These are phyloP conservation scores for Parthenolecanium corni DNA, from an alignment of 2,888 invertebrate genomes.

Conservation along the genomic window DNA sequence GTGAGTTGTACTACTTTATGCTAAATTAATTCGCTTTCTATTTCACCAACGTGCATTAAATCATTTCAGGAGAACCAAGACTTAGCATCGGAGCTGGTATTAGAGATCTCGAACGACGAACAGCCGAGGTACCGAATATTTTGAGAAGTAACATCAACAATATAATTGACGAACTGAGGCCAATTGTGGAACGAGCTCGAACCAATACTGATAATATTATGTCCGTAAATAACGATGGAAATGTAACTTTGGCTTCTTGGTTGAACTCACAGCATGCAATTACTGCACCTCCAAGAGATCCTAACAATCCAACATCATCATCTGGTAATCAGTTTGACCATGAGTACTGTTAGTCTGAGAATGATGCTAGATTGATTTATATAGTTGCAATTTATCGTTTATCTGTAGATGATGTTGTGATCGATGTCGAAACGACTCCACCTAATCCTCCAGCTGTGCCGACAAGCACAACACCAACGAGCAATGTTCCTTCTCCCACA, in stretches of 20 bases:
- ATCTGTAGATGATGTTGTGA: conserved; percentile 22
- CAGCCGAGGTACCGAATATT: conserved; percentile 35
- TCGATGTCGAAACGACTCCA: conserved; percentile 3
- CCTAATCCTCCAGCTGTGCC: neutral
- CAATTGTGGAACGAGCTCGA: conserved; percentile 47
- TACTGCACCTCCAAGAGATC: conserved; percentile 6
- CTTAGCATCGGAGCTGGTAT: conserved; percentile 30
- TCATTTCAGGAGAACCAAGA: conserved; percentile 20
- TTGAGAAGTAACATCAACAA: conserved; percentile 38
- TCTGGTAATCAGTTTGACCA: neutral
- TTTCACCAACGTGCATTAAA: neutral
- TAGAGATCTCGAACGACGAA: conserved; percentile 31
- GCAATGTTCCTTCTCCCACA: conserved; percentile 6
- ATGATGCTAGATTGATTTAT: neutral
- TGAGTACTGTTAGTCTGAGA: neutral
- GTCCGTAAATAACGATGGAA: conserved; percentile 5
- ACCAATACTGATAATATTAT: conserved; percentile 15
- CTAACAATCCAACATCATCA: neutral
- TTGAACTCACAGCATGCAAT: neutral
- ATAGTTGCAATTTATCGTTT: neutral
- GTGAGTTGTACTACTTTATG: neutral
- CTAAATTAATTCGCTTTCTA: neutral
- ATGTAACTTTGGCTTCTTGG: conserved; percentile 8
- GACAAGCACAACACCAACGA: neutral
- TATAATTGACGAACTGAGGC: conserved; percentile 52